A percentile compares a stretch with the other conserved stretches of the same genome.
Conservation (phyloP, 2,113 vertebrate species). For the Athene cunicularia region DNA sequence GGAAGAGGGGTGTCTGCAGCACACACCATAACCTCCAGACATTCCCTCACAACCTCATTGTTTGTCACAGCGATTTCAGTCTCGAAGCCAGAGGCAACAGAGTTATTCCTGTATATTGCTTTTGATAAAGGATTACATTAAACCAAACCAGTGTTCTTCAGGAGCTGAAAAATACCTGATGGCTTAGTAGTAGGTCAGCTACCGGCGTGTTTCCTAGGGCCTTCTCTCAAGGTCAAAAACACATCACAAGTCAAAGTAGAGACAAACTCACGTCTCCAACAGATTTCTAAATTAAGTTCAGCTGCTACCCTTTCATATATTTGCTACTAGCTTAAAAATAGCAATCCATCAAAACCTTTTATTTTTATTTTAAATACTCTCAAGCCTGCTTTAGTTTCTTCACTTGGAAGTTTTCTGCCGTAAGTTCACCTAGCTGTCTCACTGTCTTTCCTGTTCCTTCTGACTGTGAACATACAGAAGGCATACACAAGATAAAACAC, state of each 20-base stretch:
- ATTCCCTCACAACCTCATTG: too few species aligned
- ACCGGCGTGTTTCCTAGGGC: fast-evolving
- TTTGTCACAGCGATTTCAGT: not conserved
- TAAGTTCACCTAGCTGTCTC: not conserved
- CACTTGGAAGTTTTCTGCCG: not conserved
- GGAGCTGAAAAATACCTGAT: not conserved
- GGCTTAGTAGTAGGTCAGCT: not conserved
- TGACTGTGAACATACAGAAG: not conserved
- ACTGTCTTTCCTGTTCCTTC: not conserved
- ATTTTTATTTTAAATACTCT: not conserved
- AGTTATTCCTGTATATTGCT: not conserved
- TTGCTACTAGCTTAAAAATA: not conserved
- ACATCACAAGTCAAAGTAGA: not conserved
- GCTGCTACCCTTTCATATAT: not conserved
- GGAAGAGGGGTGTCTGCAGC: not conserved
- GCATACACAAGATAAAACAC: not conserved
- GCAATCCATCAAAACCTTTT: not conserved
- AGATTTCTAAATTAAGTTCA: not conserved
- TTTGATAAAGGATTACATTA: not conserved
- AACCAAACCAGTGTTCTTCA: not conserved
- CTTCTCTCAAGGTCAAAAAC: not conserved
- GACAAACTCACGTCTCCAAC: not conserved
- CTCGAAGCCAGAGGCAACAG: not conserved
- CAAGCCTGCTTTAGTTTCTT: not conserved
- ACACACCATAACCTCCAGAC: not conserved